Percentiles rank a stretch among this genome's conserved stretches.
phyloP scores from a whole-genome alignment of 2,888 invertebrate genomes.

The Drosophila crucigera region DNA sequence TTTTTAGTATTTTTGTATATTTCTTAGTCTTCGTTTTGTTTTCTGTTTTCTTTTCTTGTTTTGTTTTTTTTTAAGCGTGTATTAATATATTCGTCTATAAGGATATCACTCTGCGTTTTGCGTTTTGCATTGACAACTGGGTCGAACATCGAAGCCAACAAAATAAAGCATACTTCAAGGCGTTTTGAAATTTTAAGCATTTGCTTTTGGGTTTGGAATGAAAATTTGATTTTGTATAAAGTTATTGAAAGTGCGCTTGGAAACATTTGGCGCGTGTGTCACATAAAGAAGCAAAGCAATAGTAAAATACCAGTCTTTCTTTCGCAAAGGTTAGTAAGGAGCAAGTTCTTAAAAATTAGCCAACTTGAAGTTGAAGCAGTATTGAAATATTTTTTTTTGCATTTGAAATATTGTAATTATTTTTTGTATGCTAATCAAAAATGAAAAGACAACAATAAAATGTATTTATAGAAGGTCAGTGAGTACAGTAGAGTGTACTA shows the following conservation, averaged over 20 bases:
- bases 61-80: conserved; percentile 65
- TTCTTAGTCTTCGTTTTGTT: conserved; percentile 26
- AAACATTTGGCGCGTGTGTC: conserved; percentile 65
- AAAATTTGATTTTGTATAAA: conserved; percentile 16
- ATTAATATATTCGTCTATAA: conserved; percentile 84
- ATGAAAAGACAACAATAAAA: conserved; percentile 27
- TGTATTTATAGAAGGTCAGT: conserved; percentile 11
- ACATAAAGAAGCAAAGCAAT: conserved; percentile 71
- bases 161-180: conserved; percentile 67
- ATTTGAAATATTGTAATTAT: neutral
- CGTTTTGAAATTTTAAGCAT: conserved; percentile 64
- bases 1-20: conserved; percentile 26
- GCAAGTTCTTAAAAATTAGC: conserved; percentile 20
- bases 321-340: conserved; percentile 11
- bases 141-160: conserved; percentile 71
- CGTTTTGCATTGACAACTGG: conserved; percentile 46
- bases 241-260: conserved; percentile 63
- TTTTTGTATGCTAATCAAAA: conserved; percentile 30
- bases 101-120: conserved; percentile 81
- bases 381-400: conserved; percentile 4
- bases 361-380: conserved; percentile 50
- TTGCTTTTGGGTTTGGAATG: conserved; percentile 24
- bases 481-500: conserved; percentile 22
- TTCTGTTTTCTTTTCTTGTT: conserved; percentile 22
- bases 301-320: conserved; percentile 47